Conservation (phyloP, 2,113 vertebrate species). For the Zosterops borbonicus region DNA sequence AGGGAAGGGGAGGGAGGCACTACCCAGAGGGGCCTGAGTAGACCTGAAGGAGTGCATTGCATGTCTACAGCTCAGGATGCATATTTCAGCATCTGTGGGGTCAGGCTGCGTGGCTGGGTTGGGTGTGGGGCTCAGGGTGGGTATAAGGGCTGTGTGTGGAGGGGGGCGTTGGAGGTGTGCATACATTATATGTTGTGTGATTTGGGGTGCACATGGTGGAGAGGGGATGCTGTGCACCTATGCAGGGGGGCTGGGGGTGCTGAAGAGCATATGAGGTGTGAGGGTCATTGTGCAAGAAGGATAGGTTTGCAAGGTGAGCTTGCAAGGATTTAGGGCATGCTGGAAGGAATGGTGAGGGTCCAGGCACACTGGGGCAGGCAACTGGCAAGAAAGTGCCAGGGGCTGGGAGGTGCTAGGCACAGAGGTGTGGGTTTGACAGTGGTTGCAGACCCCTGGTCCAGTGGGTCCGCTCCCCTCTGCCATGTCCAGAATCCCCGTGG, state of each 20-base stretch:
- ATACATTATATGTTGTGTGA: neutral
- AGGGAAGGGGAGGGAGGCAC: neutral
- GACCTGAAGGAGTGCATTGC: neutral
- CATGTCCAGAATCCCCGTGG: conserved; percentile 68
- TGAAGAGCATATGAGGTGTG: neutral
- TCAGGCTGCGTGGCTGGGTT: neutral
- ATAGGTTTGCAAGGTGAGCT: neutral
- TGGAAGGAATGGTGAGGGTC: neutral
- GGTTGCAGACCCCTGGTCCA: neutral
- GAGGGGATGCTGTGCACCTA: neutral
- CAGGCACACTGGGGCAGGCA: neutral
- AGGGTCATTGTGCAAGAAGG: neutral
- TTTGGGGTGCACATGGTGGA: fast-evolving
- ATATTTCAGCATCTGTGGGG: neutral
- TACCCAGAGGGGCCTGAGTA: fast-evolving
- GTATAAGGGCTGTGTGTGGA: too few species aligned
- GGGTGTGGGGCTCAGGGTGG: neutral
- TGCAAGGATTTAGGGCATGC: neutral
- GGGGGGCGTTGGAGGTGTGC: neutral
- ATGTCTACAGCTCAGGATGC: neutral
- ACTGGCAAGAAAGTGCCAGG: neutral
- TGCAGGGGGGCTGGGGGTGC: fast-evolving
- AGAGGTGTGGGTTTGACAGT: neutral
- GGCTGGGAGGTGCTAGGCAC: neutral
- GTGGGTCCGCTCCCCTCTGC: neutral